Percentiles rank a stretch among this genome's conserved stretches.
These are phyloP conservation scores for Panagrolaimus sp. DNA, from an alignment of 1,140 invertebrate species.

Conservation along the genomic window DNA sequence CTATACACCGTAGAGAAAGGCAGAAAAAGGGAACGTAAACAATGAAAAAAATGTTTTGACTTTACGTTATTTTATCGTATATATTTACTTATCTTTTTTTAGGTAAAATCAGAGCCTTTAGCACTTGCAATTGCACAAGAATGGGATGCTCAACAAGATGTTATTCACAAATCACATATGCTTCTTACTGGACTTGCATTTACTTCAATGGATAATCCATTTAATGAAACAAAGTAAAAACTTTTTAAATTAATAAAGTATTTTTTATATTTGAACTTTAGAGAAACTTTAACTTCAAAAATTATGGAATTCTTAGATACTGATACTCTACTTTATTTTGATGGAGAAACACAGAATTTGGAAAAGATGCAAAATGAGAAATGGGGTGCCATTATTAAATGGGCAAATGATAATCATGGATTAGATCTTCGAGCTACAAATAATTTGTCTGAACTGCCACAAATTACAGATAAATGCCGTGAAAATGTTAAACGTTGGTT, in stretches of 20 bases:
- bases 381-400: conserved; percentile 80
- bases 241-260: conserved; percentile 1
- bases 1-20: too few species aligned
- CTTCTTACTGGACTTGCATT: conserved; percentile 73
- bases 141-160: conserved; percentile 78
- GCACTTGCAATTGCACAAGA: conserved; percentile 82
- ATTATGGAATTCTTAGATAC: conserved; percentile 77
- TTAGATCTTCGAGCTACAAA: conserved; percentile 60
- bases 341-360: conserved; percentile 72
- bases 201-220: conserved; percentile 83
- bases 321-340: conserved; percentile 72
- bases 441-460: conserved; percentile 58
- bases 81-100: conserved; percentile 25
- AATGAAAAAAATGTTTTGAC: too few species aligned
- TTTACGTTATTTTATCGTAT: too few species aligned
- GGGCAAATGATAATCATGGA: conserved; percentile 70
- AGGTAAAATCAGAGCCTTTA: conserved; percentile 69
- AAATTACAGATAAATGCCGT: conserved; percentile 23
- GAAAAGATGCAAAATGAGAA: conserved; percentile 70
- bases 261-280: conserved; percentile 24
- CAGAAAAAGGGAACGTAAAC: too few species aligned
- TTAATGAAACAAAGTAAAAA: conserved; percentile 65
- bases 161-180: conserved; percentile 70
- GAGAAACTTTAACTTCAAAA: conserved; percentile 71
- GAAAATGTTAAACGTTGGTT: conserved; percentile 22